phyloP scores from a whole-genome alignment of 1,140 invertebrate genomes.

The Pararge aegeria region DNA sequence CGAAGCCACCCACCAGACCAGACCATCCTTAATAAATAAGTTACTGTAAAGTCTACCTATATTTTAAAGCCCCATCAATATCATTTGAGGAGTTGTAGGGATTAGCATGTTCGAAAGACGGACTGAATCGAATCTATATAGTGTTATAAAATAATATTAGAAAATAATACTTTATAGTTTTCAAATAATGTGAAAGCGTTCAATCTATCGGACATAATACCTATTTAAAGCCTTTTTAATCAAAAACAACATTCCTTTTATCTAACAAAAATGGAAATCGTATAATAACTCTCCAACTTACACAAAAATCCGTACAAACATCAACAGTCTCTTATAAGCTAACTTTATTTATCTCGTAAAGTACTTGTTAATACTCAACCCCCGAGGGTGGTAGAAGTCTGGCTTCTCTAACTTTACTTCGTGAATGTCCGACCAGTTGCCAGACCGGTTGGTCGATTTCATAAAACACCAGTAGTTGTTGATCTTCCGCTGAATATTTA shows the following conservation, averaged over 20 bases:
- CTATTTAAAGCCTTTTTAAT: too few species aligned
- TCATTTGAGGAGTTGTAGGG: too few species aligned
- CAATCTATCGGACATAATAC: too few species aligned
- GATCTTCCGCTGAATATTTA: constrained; percentile 42
- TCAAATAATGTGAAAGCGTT: too few species aligned
- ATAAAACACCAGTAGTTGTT: constrained; percentile 44
- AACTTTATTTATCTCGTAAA: constrained; percentile 77
- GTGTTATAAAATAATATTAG: too few species aligned
- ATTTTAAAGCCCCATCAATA: too few species aligned
- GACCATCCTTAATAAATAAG: too few species aligned
- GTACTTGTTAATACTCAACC: constrained; percentile 76
- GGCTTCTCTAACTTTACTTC: constrained; percentile 41
- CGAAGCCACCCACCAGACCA: too few species aligned
- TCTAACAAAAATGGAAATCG: background rate
- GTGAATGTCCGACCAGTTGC: constrained; percentile 32
- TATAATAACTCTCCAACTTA: constrained; percentile 38
- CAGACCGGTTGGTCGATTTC: constrained; percentile 35
- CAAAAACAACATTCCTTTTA: background rate
- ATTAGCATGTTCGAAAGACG: too few species aligned
- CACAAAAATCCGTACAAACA: constrained; percentile 57
- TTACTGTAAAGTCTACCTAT: too few species aligned
- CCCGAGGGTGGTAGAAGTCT: constrained; percentile 51
- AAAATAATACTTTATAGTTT: too few species aligned
- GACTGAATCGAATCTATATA: too few species aligned
- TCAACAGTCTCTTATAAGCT: constrained; percentile 66